Evolutionary conservation across 2,113 vertebrate species (phyloP).

Genomic region (Monopterus albus): DNA sequence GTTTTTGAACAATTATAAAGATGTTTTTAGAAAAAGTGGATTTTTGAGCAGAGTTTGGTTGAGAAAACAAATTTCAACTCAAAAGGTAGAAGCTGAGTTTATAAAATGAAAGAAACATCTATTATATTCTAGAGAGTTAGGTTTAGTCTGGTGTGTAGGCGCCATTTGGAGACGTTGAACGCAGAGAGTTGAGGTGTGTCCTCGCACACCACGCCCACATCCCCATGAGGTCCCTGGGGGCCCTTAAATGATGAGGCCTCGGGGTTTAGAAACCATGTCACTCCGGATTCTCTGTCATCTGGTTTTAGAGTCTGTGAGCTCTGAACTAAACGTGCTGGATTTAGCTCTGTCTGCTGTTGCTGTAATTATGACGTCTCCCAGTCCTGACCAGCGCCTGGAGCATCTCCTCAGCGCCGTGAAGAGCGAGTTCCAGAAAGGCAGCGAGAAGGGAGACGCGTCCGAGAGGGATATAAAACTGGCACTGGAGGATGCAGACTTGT

Average conservation of each 20-base stretch:
- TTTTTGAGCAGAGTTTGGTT: background rate
- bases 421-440: conserved; percentile 85
- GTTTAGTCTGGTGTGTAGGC: background rate
- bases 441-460: conserved; percentile 84
- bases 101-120: background rate
- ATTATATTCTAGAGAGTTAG: background rate
- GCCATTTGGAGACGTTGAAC: conserved; percentile 20
- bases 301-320: background rate
- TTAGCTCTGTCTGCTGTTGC: background rate
- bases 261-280: background rate
- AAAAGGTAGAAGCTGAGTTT: background rate
- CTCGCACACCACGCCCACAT: conserved; percentile 52
- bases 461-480: conserved; percentile 85
- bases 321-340: conserved; percentile 6
- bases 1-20: too few species aligned
- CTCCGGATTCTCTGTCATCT: conserved; percentile 26
- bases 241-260: conserved; percentile 76
- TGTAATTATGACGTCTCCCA: conserved; percentile 80
- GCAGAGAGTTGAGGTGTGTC: conserved; percentile 24
- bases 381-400: conserved; percentile 82
- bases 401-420: conserved; percentile 86
- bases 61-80: accelerated
- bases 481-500: conserved; percentile 83
- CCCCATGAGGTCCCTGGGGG: conserved; percentile 74
- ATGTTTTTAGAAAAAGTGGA: too few species aligned